A percentile compares a stretch with the other conserved stretches of the same genome.
phyloP scores from a whole-genome alignment of 2,888 invertebrate genomes.

The Invenusta paracnida region DNA sequence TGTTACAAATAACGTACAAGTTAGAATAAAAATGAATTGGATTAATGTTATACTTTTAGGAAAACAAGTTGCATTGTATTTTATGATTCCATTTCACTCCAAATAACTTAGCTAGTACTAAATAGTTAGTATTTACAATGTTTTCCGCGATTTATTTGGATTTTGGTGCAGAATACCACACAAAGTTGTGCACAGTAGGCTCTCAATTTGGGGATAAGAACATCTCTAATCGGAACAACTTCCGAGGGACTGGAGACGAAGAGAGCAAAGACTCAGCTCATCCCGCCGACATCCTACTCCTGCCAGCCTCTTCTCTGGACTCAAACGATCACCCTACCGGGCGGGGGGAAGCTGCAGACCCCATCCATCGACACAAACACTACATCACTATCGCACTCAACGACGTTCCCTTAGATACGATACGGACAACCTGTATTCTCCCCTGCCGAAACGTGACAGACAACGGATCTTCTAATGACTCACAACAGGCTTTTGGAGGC shows the following conservation, averaged over 20 bases:
- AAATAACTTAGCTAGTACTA: no score
- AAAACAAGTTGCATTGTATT: no score
- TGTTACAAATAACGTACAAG: no score
- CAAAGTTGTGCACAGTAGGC: neutral
- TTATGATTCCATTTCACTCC: no score
- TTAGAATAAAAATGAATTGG: no score
- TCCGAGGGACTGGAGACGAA: no score
- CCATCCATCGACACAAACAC: neutral
- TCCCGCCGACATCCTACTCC: neutral
- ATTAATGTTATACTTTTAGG: no score
- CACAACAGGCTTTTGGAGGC: no score
- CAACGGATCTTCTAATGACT: neutral
- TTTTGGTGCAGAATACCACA: neutral
- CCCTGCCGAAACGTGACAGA: neutral
- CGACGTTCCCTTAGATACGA: constrained; percentile 29
- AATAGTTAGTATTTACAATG: no score
- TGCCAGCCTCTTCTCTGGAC: neutral
- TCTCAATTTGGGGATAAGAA: neutral
- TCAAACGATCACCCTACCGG: neutral
- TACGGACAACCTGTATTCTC: constrained; percentile 18
- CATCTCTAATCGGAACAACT: neutral
- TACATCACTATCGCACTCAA: constrained; percentile 32
- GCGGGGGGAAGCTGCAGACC: neutral
- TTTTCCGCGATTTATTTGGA: neutral
- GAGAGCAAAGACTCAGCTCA: neutral